These are phyloP conservation scores for Aldabrachelys gigantea DNA, from an alignment of 2,113 vertebrate species.

Conservation along the genomic window DNA sequence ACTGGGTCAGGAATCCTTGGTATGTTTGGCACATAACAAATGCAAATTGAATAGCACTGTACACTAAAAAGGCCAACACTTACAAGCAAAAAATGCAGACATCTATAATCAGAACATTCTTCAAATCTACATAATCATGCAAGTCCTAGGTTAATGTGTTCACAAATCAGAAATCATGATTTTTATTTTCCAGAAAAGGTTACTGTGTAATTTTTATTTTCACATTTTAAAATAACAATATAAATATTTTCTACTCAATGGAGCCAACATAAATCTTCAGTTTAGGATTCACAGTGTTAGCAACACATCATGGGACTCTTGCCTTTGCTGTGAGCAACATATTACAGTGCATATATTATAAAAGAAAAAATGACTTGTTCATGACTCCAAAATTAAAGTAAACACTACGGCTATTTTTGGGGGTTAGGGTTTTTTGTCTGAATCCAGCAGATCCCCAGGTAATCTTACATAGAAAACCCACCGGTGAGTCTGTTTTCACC, in stretches of 20 bases:
- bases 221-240: neutral
- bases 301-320: neutral
- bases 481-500: slow-evolving; percentile 25
- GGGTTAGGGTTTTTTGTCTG: slow-evolving; percentile 28
- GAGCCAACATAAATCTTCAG: slow-evolving; percentile 2
- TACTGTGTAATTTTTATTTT: neutral
- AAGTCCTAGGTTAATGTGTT: slow-evolving; percentile 16
- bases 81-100: neutral
- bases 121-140: neutral
- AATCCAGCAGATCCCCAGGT: slow-evolving; percentile 10
- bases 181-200: slow-evolving; percentile 12
- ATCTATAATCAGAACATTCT: neutral
- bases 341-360: neutral
- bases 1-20: neutral
- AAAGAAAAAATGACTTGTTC: slow-evolving; percentile 8
- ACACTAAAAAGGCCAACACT: neutral
- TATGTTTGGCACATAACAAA: neutral
- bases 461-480: slow-evolving; percentile 29
- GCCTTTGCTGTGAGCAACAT: neutral
- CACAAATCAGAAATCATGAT: neutral
- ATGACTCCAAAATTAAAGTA: neutral
- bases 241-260: neutral
- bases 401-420: slow-evolving; percentile 4
- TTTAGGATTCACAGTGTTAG: slow-evolving; percentile 15
- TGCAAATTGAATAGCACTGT: neutral